Percentiles rank a stretch among this genome's conserved stretches.
phyloP scores from a whole-genome alignment of 2,113 vertebrate species.

The Odobenus rosmarus region DNA sequence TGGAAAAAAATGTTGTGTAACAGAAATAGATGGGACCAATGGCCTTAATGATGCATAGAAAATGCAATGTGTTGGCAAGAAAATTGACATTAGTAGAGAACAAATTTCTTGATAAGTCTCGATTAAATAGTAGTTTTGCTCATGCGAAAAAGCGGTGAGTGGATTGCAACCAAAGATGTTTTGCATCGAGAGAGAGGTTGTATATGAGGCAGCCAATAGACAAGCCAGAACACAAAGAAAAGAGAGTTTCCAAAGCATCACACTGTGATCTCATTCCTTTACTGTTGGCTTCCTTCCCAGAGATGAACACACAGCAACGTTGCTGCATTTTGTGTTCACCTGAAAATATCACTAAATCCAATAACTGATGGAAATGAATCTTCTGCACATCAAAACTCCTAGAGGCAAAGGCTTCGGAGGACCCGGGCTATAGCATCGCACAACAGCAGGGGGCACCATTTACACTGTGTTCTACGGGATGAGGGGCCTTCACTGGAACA shows the following conservation, averaged over 20 bases:
- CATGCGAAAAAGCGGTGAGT: not conserved
- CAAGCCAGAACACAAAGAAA: not conserved
- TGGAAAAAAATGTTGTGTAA: slow-evolving; percentile 32
- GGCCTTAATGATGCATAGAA: not conserved
- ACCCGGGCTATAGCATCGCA: accelerated
- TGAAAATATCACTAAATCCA: not conserved
- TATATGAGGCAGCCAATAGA: not conserved
- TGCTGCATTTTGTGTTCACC: not conserved
- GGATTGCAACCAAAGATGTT: slow-evolving; percentile 17
- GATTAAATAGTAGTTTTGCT: slow-evolving; percentile 18
- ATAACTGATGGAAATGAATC: not conserved
- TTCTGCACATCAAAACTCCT: not conserved
- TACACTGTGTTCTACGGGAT: not conserved
- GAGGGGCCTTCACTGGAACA: not conserved
- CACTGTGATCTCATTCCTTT: not conserved
- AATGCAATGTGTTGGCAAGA: slow-evolving; percentile 55
- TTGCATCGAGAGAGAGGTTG: not conserved
- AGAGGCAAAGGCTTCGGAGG: not conserved
- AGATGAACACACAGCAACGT: not conserved
- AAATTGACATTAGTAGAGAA: slow-evolving; percentile 47
- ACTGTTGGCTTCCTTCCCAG: not conserved
- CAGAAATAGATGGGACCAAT: slow-evolving; percentile 44
- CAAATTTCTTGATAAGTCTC: not conserved
- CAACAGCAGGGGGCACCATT: not conserved
- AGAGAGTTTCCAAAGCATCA: not conserved